These are phyloP conservation scores for Scopus umbretta DNA, from an alignment of 2,113 vertebrate species.

Conservation along the genomic window DNA sequence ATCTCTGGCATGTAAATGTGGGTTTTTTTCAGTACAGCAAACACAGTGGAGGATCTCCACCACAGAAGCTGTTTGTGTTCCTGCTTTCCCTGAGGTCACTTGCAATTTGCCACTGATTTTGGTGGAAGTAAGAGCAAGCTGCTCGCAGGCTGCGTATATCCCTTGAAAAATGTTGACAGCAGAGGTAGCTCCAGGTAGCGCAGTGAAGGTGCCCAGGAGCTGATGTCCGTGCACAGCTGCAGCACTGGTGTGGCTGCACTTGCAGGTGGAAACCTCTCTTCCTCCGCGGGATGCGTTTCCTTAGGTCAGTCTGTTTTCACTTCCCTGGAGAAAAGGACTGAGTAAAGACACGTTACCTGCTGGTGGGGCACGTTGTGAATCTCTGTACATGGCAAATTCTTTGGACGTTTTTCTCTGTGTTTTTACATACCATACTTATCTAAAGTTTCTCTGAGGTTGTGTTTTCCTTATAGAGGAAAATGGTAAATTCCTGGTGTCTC, in stretches of 20 bases:
- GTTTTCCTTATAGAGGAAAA: neutral
- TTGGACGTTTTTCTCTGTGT: neutral
- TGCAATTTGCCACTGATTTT: neutral
- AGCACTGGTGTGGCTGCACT: neutral
- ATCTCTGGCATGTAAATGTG: neutral
- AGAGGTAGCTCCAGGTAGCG: neutral
- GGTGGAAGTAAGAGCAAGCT: neutral
- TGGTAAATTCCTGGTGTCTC: neutral
- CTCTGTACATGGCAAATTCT: neutral
- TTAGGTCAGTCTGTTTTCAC: neutral
- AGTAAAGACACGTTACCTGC: neutral
- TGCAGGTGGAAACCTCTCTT: neutral
- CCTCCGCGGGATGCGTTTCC: neutral
- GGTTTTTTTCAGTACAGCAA: neutral
- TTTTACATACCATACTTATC: neutral
- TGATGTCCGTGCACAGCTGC: fast-evolving
- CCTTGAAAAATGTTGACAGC: neutral
- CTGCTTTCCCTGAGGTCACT: neutral
- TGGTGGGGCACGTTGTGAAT: neutral
- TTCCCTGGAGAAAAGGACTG: neutral
- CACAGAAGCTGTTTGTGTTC: neutral
- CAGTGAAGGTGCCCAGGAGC: no score
- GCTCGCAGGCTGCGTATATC: neutral
- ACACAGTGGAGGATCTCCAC: neutral
- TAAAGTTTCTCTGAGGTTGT: neutral